phyloP scores from a whole-genome alignment of 2,797 vertebrate species.

The Enteromius anoplus region DNA sequence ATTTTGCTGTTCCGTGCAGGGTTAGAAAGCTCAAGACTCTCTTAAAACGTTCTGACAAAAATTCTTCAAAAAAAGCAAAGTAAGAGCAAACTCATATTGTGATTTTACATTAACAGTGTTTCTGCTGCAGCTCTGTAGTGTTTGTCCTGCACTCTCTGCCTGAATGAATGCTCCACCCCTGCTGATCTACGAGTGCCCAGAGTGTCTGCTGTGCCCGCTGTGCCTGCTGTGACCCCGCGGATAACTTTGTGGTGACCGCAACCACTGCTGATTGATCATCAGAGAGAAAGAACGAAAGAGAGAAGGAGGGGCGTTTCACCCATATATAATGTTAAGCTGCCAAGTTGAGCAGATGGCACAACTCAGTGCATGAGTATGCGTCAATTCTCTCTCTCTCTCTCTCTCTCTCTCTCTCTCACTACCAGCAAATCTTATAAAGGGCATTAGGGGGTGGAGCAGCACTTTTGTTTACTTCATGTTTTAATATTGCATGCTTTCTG shows the following conservation, averaged over 20 bases:
- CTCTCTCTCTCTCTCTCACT: conserved; percentile 41
- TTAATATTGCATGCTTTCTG: conserved; percentile 17
- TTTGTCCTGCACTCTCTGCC: conserved; percentile 2
- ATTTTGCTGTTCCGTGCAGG: not conserved
- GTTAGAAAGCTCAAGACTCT: not conserved
- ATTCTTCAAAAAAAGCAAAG: not conserved
- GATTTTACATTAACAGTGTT: not conserved
- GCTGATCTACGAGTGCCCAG: conserved; percentile 7
- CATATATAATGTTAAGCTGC: conserved; percentile 52
- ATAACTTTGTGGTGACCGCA: conserved; percentile 40
- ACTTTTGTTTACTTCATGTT: not conserved
- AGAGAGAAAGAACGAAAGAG: conserved; percentile 37
- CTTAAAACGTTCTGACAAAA: not conserved
- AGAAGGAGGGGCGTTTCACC: conserved; percentile 43
- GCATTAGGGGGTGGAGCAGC: conserved; percentile 2
- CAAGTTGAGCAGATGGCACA: conserved; percentile 64
- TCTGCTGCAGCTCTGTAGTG: not conserved
- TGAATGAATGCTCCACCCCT: conserved; percentile 15
- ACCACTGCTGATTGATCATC: conserved; percentile 51
- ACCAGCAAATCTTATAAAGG: conserved; percentile 33
- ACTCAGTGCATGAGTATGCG: conserved; percentile 52
- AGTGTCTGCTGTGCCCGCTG: conserved; percentile 11
- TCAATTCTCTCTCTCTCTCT: conserved; percentile 48
- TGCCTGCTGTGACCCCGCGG: conserved; percentile 48
- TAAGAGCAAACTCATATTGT: not conserved